phyloP scores from a whole-genome alignment of 2,888 invertebrate genomes.

The Leptothorax acervorum region DNA sequence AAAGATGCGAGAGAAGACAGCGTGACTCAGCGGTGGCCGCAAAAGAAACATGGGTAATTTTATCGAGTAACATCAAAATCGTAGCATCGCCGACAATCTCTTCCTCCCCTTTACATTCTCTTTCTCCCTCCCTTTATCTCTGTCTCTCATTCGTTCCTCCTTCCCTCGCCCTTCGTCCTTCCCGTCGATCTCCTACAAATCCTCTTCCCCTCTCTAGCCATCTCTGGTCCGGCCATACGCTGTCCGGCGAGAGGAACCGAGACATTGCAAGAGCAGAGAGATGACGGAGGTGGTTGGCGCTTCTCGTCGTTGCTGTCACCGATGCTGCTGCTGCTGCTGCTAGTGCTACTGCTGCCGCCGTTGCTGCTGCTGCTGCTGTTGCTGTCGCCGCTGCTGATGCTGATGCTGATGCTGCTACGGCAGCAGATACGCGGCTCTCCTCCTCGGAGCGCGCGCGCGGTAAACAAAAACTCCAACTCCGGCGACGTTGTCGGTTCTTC shows the following conservation, averaged over 20 bases:
- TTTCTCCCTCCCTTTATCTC: background rate
- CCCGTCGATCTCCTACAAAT: slow-evolving; percentile 32
- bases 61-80: slow-evolving; percentile 69
- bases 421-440: slow-evolving; percentile 75
- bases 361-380: slow-evolving; percentile 51
- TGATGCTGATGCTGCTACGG: slow-evolving; percentile 68
- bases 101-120: background rate
- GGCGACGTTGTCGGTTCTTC: slow-evolving; percentile 84
- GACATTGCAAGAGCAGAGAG: slow-evolving; percentile 51
- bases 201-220: slow-evolving; percentile 31
- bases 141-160: background rate
- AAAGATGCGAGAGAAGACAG: slow-evolving; percentile 5
- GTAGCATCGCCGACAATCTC: slow-evolving; percentile 43
- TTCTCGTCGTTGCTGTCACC: slow-evolving; percentile 26
- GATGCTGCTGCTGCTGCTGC: slow-evolving; percentile 17
- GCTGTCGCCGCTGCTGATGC: slow-evolving; percentile 51
- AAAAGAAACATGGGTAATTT: slow-evolving; percentile 63
- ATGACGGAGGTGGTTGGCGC: slow-evolving; percentile 24
- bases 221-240: slow-evolving; percentile 63
- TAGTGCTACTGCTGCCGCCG: background rate
- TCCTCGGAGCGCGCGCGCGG: slow-evolving; percentile 77
- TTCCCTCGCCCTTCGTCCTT: slow-evolving; percentile 12
- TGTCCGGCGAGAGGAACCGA: slow-evolving; percentile 62
- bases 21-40: background rate
- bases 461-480: slow-evolving; percentile 83